Conservation (phyloP, 2,888 invertebrate genomes). For the Barypeithes pellucidus region DNA sequence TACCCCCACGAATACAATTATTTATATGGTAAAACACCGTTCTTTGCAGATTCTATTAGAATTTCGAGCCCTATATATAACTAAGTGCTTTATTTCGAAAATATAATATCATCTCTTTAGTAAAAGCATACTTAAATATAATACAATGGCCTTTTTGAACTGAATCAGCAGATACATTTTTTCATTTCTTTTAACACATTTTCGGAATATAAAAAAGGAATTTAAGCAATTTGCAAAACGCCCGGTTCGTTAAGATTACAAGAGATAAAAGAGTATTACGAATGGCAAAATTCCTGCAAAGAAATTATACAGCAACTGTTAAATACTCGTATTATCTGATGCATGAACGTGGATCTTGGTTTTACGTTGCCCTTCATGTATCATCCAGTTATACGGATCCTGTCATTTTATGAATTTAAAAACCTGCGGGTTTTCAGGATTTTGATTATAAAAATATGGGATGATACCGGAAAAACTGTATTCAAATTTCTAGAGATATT, state of each 20-base stretch:
- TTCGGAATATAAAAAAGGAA: slow-evolving; percentile 12
- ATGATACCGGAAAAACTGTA: no score
- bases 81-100: no score
- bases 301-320: neutral
- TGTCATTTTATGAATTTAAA: neutral
- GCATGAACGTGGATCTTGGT: neutral
- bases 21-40: no score
- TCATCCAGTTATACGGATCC: neutral
- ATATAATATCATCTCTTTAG: no score
- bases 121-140: neutral
- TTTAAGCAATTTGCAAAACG: slow-evolving; percentile 29
- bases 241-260: slow-evolving; percentile 14
- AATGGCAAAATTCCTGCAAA: neutral
- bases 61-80: no score
- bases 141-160: neutral
- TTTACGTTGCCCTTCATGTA: neutral
- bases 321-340: slow-evolving; percentile 1
- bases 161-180: neutral
- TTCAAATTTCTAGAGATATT: no score
- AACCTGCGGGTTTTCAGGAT: no score
- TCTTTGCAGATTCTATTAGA: no score
- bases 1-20: no score
- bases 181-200: slow-evolving; percentile 1
- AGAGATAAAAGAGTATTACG: slow-evolving; percentile 1
- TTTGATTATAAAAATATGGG: no score